Percentiles rank a stretch among this genome's conserved stretches.
Conservation (phyloP, 2,113 vertebrate genomes). For the Himantopus leucocephalus region DNA sequence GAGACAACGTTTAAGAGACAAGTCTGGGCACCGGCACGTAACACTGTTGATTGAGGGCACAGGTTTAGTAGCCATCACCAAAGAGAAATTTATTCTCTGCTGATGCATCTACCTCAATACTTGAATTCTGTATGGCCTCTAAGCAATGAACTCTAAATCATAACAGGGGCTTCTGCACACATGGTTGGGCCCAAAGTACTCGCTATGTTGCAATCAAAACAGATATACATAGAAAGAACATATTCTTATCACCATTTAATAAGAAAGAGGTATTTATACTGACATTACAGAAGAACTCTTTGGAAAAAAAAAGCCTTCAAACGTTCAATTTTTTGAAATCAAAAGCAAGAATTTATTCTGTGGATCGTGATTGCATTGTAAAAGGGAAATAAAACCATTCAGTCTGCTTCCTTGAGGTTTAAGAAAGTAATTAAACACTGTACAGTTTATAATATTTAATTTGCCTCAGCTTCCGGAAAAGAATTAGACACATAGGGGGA, state of each 20-base stretch:
- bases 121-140: neutral
- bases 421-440: neutral
- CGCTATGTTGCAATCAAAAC: neutral
- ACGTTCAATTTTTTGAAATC: neutral
- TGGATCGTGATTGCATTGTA: neutral
- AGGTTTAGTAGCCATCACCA: neutral
- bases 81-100: neutral
- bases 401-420: neutral
- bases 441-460: neutral
- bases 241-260: neutral
- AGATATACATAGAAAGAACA: neutral
- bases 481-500: neutral
- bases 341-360: neutral
- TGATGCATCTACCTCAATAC: neutral
- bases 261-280: neutral
- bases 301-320: neutral
- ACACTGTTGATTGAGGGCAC: neutral
- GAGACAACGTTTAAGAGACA: neutral
- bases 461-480: neutral
- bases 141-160: neutral
- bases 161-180: neutral
- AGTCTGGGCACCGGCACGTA: neutral
- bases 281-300: neutral
- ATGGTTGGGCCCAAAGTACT: neutral
- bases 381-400: neutral